Base-by-base conservation (phyloP, 2,888 invertebrate species). In the Lamproptera curius region DNA sequence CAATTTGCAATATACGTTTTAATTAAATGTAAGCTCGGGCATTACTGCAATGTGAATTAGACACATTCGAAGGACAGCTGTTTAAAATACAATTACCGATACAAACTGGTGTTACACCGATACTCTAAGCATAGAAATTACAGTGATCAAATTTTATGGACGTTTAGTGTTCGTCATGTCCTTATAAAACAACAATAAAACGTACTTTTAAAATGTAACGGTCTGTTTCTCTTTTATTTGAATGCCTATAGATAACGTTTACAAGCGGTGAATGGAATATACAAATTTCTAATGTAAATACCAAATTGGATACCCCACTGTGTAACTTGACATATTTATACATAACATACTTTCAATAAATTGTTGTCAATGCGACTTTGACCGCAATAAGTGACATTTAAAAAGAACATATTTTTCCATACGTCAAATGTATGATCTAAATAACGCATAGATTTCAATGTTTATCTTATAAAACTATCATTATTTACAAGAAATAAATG, bases 171-270 rank as follows among this genome's bases (percentile, higher is more conserved):
- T 34, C 15, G 37, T 39, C 38, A 33, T 42, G 39, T 43, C 43
- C 43, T 26, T 34, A 48, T 48, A 48, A 43, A 47, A 48, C 31
- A 9, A 9, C 37, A 5, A 42, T 48, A 48, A 47, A 42, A 42
- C 14, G 17, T 31, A 39, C 23, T n/a, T 15, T 33, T 31, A 37
- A 17, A 33, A 48, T 37, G 36, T 42, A n/a, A n/a, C n/a, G n/a
- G n/a, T n/a, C n/a, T n/a, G n/a, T n/a, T n/a, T n/a, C n/a, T n/a
- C n/a, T 41, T 10, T 17, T 42, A 26, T 35, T 42, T 11, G 37
- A 47, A 38, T 33, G 10, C 16, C 38, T 34, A 47, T 47, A 31
- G 42, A 16, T 47, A 34, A 48, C 34, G 34, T 38, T 20, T 37
- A 36, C 23, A 34, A 33, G 37, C 26, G 39, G 37, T 20, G 33